Percentiles rank a stretch among this genome's conserved stretches.
Evolutionary conservation across 2,113 vertebrate genomes (phyloP).

Genomic region (Plecturocebus donacophilus): DNA sequence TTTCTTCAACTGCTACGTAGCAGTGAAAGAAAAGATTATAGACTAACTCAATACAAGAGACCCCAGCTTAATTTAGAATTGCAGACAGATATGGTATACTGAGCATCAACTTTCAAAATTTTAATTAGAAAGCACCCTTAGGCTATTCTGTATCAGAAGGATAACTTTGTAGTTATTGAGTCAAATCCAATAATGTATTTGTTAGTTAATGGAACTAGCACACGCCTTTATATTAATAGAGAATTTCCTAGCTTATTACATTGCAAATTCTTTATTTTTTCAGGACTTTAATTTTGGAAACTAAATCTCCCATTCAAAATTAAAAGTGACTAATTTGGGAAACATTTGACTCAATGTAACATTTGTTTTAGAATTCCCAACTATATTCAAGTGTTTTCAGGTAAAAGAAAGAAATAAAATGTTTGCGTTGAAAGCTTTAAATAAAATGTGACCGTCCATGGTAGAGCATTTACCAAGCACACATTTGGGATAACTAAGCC

Average conservation of each 20-base stretch:
- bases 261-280: conserved; percentile 2
- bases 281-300: neutral
- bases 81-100: conserved; percentile 41
- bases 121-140: conserved; percentile 69
- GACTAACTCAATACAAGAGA: conserved; percentile 50
- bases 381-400: neutral
- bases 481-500: neutral
- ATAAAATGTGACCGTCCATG: neutral
- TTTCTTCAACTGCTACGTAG: conserved; percentile 43
- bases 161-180: conserved; percentile 49
- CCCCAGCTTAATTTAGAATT: conserved; percentile 56
- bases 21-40: conserved; percentile 46
- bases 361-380: conserved; percentile 20
- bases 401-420: neutral
- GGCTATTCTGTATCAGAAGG: conserved; percentile 43
- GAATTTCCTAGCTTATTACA: neutral
- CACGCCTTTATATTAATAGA: neutral
- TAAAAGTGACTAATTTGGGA: neutral
- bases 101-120: conserved; percentile 55
- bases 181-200: conserved; percentile 53
- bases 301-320: conserved; percentile 5
- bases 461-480: neutral
- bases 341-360: neutral
- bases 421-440: neutral
- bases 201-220: conserved; percentile 55